phyloP scores from a whole-genome alignment of 2,888 invertebrate genomes.

The Tanaodytes sp. region DNA sequence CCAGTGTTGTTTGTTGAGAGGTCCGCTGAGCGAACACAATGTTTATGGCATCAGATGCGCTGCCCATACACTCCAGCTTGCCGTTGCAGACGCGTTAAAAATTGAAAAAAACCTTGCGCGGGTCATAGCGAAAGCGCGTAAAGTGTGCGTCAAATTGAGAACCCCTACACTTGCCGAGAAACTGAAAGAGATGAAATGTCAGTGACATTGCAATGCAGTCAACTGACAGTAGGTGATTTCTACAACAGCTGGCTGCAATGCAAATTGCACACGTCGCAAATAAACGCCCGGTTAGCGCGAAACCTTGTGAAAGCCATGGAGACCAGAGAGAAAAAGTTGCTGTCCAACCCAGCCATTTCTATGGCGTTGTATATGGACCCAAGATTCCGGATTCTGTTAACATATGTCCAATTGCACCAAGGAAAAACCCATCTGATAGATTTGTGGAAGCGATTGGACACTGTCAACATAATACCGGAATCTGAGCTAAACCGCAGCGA shows the following conservation, averaged over 20 bases:
- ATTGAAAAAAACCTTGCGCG: too few relatives aligned
- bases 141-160: too few relatives aligned
- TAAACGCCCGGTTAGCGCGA: not conserved
- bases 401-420: not conserved
- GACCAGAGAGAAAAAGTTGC: not conserved
- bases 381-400: not conserved
- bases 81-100: too few relatives aligned
- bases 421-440: not conserved
- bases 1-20: too few relatives aligned
- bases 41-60: too few relatives aligned
- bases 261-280: not conserved
- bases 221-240: conserved; percentile 3
- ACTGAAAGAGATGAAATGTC: too few relatives aligned
- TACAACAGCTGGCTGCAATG: not conserved
- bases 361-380: conserved; percentile 5
- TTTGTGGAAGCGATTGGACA: not conserved
- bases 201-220: too few relatives aligned
- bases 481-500: not conserved
- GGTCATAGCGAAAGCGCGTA: too few relatives aligned
- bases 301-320: not conserved
- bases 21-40: too few relatives aligned
- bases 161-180: too few relatives aligned
- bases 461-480: not conserved
- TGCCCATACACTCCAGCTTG: too few relatives aligned
- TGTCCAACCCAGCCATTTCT: not conserved